phyloP scores from a whole-genome alignment of 2,888 invertebrate species.

The Pristionchus exspectatus region DNA sequence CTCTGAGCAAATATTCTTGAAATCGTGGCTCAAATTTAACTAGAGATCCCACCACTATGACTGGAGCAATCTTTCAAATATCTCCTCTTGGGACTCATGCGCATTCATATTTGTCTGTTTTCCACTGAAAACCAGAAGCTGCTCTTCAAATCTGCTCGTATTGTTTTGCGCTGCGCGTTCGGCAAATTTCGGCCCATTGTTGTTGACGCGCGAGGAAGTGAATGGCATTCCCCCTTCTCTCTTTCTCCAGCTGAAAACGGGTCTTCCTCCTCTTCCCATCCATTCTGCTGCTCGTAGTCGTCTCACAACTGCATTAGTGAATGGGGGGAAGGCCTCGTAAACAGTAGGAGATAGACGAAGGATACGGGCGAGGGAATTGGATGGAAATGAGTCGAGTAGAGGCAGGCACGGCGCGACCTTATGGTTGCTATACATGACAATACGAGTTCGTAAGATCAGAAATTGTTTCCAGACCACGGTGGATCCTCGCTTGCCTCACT shows the following conservation, averaged over 20 bases:
- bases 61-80: not conserved
- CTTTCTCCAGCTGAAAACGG: slow-evolving; percentile 22
- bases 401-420: not conserved
- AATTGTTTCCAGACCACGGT: not conserved
- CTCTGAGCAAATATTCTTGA: too few relatives aligned
- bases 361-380: not conserved
- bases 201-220: slow-evolving; percentile 40
- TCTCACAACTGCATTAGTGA: slow-evolving; percentile 46
- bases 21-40: too few relatives aligned
- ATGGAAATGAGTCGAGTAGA: not conserved
- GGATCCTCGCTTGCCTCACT: slow-evolving; percentile 43
- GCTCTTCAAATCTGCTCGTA: not conserved
- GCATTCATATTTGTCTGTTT: not conserved
- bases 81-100: not conserved
- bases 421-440: too few relatives aligned
- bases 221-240: slow-evolving; percentile 26
- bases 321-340: slow-evolving; percentile 33
- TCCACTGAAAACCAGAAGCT: not conserved
- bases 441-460: not conserved
- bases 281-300: not conserved
- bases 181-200: slow-evolving; percentile 4
- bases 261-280: slow-evolving; percentile 15
- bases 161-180: not conserved
- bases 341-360: not conserved
- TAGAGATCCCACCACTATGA: not conserved